Conservation (phyloP, 2,113 vertebrate species). For the Rattus norvegicus region GRCr8 NC_086032.1:2672001-2672500, state of each 20-base stretch:
- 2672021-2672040: neutral
- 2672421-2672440: neutral
- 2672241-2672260: constrained; percentile 6
- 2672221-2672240: constrained; percentile 41
- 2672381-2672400: neutral
- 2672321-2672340: neutral
- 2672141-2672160: constrained; percentile 2
- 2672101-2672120: neutral
- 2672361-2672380: neutral
- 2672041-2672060: neutral
- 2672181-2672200: constrained; percentile 49
- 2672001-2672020: neutral
- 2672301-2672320: neutral
- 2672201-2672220: constrained; percentile 10
- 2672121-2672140: neutral
- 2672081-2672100: neutral
- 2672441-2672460: neutral
- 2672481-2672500: neutral
- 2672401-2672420: neutral
- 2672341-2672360: neutral
- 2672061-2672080: neutral
- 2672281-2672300: neutral
- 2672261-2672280: neutral
- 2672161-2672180: constrained; percentile 29
- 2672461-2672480: neutral